A percentile compares a stretch with the other conserved stretches of the same genome.
Conservation (phyloP, 2,888 invertebrate genomes). For the Tiliacea aurago region DNA sequence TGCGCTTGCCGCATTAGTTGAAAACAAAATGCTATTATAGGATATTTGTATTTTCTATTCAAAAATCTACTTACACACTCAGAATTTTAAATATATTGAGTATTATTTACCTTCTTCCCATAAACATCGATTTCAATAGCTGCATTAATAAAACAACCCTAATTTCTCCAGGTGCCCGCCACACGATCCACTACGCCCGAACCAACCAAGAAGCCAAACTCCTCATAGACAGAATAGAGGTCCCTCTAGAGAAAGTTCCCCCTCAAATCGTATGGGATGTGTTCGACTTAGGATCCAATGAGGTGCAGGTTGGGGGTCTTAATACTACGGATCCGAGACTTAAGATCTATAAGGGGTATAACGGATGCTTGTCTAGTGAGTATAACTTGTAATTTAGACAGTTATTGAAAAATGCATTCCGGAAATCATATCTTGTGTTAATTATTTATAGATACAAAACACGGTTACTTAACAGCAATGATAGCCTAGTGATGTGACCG, state of each 20-base stretch:
- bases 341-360: conserved; percentile 95
- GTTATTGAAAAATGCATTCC: no score
- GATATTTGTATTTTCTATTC: background rate
- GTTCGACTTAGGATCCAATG: conserved; percentile 93
- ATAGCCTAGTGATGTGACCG: no score
- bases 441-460: no score
- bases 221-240: conserved; percentile 94
- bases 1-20: background rate
- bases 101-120: background rate
- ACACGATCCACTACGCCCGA: conserved; percentile 93
- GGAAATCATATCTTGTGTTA: no score
- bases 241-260: conserved; percentile 92
- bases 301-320: conserved; percentile 96
- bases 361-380: conserved; percentile 97
- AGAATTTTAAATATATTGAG: background rate
- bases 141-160: background rate
- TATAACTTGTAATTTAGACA: conserved; percentile 57
- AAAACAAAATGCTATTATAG: background rate
- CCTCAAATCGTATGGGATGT: conserved; percentile 93
- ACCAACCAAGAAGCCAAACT: conserved; percentile 93
- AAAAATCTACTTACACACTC: no score
- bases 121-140: background rate
- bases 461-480: no score
- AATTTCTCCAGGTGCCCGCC: conserved; percentile 91
- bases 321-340: conserved; percentile 96